A percentile compares a stretch with the other conserved stretches of the same genome.
These are phyloP conservation scores for Tursiops truncatus DNA, from an alignment of 2,113 vertebrate species.

Conservation along the genomic window DNA sequence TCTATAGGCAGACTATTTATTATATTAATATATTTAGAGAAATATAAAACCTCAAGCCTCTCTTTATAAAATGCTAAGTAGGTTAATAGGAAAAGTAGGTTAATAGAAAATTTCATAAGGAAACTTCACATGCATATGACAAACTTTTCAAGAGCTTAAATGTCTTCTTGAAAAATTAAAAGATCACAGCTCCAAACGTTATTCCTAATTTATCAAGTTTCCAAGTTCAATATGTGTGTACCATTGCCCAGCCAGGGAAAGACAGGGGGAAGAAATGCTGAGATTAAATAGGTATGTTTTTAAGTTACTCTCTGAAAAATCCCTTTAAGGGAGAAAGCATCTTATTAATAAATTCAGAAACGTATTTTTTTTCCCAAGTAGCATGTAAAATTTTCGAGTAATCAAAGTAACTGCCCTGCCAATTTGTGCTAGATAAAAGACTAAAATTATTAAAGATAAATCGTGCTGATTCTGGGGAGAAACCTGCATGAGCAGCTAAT, in stretches of 20 bases:
- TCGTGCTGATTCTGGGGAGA: background rate
- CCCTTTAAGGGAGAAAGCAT: background rate
- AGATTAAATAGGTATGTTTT: background rate
- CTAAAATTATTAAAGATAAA: background rate
- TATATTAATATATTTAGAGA: background rate
- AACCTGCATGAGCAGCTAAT: background rate
- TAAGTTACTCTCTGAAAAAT: background rate
- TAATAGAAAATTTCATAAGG: background rate
- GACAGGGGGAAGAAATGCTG: accelerated
- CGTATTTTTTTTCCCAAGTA: background rate
- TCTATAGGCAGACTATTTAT: background rate
- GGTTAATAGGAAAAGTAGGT: background rate
- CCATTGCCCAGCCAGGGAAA: background rate
- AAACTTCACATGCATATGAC: background rate
- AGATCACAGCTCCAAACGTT: background rate
- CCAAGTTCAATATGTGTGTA: background rate
- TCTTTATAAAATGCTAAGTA: background rate
- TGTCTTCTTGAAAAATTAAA: conserved; percentile 17
- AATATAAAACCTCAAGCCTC: background rate
- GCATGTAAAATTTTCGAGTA: background rate
- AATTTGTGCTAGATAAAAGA: background rate
- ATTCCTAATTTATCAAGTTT: background rate
- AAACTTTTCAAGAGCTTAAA: background rate
- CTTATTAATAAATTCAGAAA: background rate
- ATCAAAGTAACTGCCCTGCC: background rate